phyloP scores from a whole-genome alignment of 2,797 vertebrate genomes.

The Falco cherrug region DNA sequence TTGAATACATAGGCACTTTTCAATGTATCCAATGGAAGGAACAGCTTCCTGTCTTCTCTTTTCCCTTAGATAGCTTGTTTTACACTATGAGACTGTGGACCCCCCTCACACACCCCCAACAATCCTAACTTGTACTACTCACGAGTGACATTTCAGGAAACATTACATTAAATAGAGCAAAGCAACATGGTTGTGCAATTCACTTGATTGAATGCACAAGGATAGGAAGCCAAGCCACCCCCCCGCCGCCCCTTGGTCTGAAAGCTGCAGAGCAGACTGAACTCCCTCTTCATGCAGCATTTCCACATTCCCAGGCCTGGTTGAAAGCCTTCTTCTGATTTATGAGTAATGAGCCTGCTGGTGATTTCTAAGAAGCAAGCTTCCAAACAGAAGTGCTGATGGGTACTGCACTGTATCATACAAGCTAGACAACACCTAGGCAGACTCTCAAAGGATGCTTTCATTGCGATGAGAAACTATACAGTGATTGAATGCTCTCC shows the following conservation, averaged over 20 bases:
- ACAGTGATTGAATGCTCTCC: not conserved
- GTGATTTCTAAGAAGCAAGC: conserved; percentile 36
- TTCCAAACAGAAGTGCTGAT: conserved; percentile 49
- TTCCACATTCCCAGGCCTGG: conserved; percentile 46
- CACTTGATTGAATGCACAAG: conserved; percentile 37
- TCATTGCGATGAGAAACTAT: conserved; percentile 14
- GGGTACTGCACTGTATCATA: conserved; percentile 47
- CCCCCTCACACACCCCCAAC: not conserved
- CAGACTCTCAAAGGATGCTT: conserved; percentile 46
- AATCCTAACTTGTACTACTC: not conserved
- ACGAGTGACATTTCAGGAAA: conserved; percentile 13
- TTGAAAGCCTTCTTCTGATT: conserved; percentile 23
- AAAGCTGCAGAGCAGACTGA: conserved; percentile 33
- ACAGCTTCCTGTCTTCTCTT: not conserved
- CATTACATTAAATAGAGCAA: not conserved
- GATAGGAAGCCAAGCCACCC: conserved; percentile 19
- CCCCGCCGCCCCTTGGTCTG: not conserved
- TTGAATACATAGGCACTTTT: not conserved
- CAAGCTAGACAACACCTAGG: conserved; percentile 52
- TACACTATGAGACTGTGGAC: not conserved
- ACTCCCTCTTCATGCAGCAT: not conserved
- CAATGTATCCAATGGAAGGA: not conserved
- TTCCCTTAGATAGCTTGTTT: not conserved
- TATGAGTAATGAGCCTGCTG: conserved; percentile 41
- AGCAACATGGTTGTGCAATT: not conserved